Evolutionary conservation across 2,888 invertebrate genomes (phyloP).

Genomic region (Andrena bucephala): DNA sequence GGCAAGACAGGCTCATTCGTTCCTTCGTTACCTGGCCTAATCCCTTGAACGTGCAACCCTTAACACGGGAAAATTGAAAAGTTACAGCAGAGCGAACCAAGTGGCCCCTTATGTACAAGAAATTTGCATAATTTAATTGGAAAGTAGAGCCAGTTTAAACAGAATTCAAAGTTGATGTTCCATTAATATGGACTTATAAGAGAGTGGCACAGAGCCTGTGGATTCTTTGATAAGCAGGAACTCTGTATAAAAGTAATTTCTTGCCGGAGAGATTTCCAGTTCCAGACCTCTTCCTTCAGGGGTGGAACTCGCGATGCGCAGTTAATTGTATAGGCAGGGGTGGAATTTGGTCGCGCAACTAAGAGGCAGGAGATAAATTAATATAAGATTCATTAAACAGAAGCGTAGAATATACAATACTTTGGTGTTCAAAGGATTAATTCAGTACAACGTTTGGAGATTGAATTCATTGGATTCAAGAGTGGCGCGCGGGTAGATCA

Average conservation of each 20-base stretch:
- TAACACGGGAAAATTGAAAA: background rate
- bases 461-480: background rate
- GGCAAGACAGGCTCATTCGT: conserved; percentile 30
- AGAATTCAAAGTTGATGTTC: no score
- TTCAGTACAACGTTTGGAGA: background rate
- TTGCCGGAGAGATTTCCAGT: no score
- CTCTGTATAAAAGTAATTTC: no score
- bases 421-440: conserved; percentile 12
- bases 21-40: conserved; percentile 29
- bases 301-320: no score
- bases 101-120: background rate
- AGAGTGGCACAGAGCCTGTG: no score
- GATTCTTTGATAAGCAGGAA: no score
- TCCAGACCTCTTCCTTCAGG: no score
- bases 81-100: background rate
- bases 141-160: no score
- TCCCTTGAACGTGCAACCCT: conserved; percentile 20
- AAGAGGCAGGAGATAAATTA: no score
- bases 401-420: background rate
- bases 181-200: no score
- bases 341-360: no score
- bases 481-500: conserved; percentile 4
- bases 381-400: background rate
- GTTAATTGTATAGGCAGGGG: no score
- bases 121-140: background rate